Evolutionary conservation across 1,140 invertebrate genomes (phyloP).

Genomic region (Pachypeltis micranthus): DNA sequence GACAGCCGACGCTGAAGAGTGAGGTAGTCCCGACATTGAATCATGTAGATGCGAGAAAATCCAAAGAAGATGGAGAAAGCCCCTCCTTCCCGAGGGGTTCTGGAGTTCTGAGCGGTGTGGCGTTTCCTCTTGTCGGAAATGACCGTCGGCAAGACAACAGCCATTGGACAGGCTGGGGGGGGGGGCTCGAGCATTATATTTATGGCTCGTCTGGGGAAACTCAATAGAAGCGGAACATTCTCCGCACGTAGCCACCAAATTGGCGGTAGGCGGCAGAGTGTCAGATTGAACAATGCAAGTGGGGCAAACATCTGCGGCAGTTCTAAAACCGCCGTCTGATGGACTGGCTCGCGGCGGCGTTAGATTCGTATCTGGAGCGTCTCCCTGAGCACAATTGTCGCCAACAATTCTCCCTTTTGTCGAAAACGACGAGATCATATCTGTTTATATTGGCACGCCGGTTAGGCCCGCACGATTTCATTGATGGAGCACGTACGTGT

Average conservation of each 20-base stretch:
- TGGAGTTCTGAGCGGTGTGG: background rate
- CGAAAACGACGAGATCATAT: background rate
- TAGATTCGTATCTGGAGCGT: background rate
- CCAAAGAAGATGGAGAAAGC: background rate
- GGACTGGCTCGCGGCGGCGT: background rate
- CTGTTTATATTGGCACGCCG: background rate
- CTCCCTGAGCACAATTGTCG: too few relatives aligned
- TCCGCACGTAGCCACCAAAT: background rate
- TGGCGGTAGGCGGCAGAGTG: background rate
- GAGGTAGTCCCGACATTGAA: too few relatives aligned
- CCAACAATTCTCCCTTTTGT: background rate
- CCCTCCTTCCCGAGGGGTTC: background rate
- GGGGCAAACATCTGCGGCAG: background rate
- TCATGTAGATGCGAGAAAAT: background rate
- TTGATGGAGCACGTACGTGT: too few relatives aligned
- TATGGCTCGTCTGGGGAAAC: slow-evolving; percentile 4
- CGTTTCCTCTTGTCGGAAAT: background rate
- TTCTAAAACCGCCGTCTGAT: background rate
- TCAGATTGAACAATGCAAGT: background rate
- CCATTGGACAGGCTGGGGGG: background rate
- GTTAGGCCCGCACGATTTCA: too few relatives aligned
- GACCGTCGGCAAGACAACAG: background rate
- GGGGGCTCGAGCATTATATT: background rate
- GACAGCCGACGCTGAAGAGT: too few relatives aligned
- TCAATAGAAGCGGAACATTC: slow-evolving; percentile 2